Evolutionary conservation across 1,140 invertebrate genomes (phyloP).

Genomic region (Octopus bimaculoides): DNA sequence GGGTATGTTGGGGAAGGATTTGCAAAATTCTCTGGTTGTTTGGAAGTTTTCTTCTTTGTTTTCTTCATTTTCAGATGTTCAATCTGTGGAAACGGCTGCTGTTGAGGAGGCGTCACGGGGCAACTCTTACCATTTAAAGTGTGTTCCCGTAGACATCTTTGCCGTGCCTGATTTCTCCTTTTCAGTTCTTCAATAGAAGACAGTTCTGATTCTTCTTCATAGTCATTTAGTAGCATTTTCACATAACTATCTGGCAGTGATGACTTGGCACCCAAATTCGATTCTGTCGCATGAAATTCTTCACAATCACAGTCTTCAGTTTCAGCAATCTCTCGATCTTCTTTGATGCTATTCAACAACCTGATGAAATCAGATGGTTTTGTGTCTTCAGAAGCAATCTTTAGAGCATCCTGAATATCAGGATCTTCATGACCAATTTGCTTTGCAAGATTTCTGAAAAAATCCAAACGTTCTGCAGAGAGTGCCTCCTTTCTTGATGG

Average conservation of each 20-base stretch:
- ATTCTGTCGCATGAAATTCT: constrained; percentile 10
- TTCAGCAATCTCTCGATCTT: constrained; percentile 5
- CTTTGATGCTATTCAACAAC: constrained; percentile 24
- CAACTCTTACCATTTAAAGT: constrained; percentile 20
- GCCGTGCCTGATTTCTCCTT: constrained; percentile 34
- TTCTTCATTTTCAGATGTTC: constrained; percentile 21
- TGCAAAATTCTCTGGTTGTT: too few species aligned
- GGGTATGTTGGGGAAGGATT: too few species aligned
- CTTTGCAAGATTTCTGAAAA: neutral
- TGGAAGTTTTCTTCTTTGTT: constrained; percentile 13
- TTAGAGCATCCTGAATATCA: constrained; percentile 33
- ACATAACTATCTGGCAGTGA: constrained; percentile 30
- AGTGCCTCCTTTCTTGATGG: neutral
- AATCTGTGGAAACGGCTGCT: neutral
- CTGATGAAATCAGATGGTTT: constrained; percentile 38
- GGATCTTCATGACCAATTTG: neutral
- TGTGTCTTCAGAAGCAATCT: constrained; percentile 32
- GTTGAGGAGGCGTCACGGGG: neutral
- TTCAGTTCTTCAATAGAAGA: constrained; percentile 31
- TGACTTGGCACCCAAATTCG: neutral
- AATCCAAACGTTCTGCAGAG: neutral
- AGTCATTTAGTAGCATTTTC: constrained; percentile 28
- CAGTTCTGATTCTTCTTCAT: constrained; percentile 28
- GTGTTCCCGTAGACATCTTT: constrained; percentile 28
- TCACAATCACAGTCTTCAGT: constrained; percentile 12